Conservation (phyloP, 2,797 vertebrate species). For the Sarcophilus harrisii region DNA sequence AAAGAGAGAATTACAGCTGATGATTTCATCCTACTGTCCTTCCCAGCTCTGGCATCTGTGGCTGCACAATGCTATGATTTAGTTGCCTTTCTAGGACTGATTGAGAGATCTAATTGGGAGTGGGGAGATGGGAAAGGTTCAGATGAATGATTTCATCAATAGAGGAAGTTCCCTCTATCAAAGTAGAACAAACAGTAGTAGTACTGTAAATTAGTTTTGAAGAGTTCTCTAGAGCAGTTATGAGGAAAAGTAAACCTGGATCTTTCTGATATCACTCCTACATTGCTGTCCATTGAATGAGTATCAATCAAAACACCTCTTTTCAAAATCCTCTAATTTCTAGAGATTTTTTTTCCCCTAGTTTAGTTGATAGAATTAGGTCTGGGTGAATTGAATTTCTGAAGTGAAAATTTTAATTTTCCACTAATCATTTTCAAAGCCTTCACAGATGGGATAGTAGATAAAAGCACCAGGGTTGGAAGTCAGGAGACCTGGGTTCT, state of each 20-base stretch:
- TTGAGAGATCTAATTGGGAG: not conserved
- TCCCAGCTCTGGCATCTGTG: not conserved
- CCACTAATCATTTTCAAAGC: not conserved
- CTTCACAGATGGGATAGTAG: not conserved
- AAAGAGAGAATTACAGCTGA: not conserved
- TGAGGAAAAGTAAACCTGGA: not conserved
- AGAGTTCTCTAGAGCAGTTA: not conserved
- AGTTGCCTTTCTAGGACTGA: constrained; percentile 67
- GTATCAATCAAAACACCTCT: constrained; percentile 74
- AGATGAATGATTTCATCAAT: not conserved
- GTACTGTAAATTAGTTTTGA: not conserved
- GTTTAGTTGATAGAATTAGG: not conserved
- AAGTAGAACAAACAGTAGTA: not conserved
- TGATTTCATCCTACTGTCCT: not conserved
- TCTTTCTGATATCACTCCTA: not conserved
- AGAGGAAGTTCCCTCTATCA: not conserved
- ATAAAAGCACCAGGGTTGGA: not conserved
- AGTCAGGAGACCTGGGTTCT: not conserved
- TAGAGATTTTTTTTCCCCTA: not conserved
- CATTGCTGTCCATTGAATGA: constrained; percentile 58
- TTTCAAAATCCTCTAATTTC: constrained; percentile 1
- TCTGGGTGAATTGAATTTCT: not conserved
- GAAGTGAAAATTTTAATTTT: not conserved
- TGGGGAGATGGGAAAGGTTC: not conserved
- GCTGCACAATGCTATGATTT: constrained; percentile 65